Conservation (phyloP, 2,797 vertebrate species). For the Miichthys miiuy region DNA sequence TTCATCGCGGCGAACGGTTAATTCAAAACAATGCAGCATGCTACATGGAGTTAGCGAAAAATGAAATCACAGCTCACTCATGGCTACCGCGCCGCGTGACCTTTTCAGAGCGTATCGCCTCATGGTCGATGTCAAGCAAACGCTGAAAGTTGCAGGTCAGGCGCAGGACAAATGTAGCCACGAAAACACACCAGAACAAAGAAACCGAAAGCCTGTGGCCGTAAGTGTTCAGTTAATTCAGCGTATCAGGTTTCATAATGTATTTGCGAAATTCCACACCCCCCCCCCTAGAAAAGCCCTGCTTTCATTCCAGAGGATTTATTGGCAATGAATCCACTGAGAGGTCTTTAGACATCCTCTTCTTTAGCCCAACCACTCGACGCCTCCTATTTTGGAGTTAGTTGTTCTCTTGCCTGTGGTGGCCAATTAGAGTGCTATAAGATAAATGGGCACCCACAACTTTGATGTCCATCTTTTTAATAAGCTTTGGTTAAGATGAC, state of each 20-base stretch:
- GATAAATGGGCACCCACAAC: slow-evolving; percentile 83
- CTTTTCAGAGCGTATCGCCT: slow-evolving; percentile 80
- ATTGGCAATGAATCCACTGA: slow-evolving; percentile 83
- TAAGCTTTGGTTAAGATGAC: slow-evolving; percentile 89
- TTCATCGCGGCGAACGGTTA: slow-evolving; percentile 33
- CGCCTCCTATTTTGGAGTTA: slow-evolving; percentile 82
- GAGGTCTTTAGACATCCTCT: slow-evolving; percentile 82
- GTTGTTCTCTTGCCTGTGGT: slow-evolving; percentile 84
- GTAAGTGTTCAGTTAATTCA: slow-evolving; percentile 78
- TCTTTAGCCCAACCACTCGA: slow-evolving; percentile 75
- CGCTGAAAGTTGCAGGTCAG: slow-evolving; percentile 76
- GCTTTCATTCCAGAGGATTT: slow-evolving; percentile 82
- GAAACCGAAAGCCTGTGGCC: slow-evolving; percentile 64
- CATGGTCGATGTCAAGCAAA: slow-evolving; percentile 70
- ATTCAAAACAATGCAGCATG: slow-evolving; percentile 49
- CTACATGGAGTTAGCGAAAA: slow-evolving; percentile 55
- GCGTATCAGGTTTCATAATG: slow-evolving; percentile 81
- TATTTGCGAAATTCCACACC: slow-evolving; percentile 80
- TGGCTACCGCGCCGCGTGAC: slow-evolving; percentile 73
- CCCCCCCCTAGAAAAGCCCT: slow-evolving; percentile 68
- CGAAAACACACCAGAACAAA: slow-evolving; percentile 70
- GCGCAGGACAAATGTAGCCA: slow-evolving; percentile 60
- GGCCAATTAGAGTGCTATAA: slow-evolving; percentile 85
- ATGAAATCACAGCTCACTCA: slow-evolving; percentile 72
- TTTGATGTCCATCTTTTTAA: slow-evolving; percentile 88